Percentiles rank a stretch among this genome's conserved stretches.
phyloP scores from a whole-genome alignment of 2,797 vertebrate species.

The Anisognathus igniventris region DNA sequence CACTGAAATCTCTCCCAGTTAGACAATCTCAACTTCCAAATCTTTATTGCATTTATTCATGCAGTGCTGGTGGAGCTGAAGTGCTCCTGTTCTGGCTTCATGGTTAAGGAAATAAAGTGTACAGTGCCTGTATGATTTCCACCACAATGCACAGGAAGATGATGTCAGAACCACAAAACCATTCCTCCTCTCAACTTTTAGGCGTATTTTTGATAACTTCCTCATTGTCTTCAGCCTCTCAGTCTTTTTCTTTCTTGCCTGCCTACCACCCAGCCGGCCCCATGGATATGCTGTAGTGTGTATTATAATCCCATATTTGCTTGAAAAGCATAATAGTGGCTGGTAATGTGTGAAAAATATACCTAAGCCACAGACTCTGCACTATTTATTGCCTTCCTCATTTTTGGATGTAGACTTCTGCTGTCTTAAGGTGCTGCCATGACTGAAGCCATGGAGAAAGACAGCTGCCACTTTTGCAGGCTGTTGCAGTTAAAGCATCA shows the following conservation, averaged over 20 bases:
- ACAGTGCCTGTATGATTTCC: neutral
- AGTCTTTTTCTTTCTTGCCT: neutral
- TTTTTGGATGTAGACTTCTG: neutral
- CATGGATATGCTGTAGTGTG: neutral
- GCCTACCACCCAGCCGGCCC: too few species aligned
- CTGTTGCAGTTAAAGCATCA: neutral
- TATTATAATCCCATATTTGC: neutral
- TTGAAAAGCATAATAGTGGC: neutral
- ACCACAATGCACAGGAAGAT: neutral
- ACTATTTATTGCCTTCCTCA: neutral
- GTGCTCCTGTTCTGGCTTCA: neutral
- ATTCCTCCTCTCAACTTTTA: neutral
- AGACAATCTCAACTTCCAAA: neutral
- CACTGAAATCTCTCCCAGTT: neutral
- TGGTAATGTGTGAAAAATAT: neutral
- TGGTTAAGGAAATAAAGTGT: neutral
- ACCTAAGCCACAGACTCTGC: neutral
- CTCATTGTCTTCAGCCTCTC: neutral
- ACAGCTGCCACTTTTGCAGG: neutral
- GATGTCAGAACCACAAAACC: neutral
- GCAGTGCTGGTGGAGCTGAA: neutral
- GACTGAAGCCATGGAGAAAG: fast-evolving
- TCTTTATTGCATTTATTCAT: neutral
- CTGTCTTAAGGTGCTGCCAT: neutral
- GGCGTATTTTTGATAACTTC: neutral